phyloP scores from a whole-genome alignment of 2,888 invertebrate species.

The Sicus ferrugineus region DNA sequence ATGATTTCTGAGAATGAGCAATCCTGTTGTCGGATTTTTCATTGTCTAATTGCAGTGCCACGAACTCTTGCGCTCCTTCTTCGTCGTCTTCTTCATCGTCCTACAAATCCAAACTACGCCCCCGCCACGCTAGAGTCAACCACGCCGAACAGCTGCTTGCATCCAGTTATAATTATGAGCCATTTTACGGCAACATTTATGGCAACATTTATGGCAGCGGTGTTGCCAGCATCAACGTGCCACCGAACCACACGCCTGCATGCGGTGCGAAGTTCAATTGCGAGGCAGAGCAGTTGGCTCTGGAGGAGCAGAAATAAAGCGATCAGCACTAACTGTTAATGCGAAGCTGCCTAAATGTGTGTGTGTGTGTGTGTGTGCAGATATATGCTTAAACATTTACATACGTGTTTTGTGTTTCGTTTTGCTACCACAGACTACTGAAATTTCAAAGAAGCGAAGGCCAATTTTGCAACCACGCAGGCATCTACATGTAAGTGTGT shows the following conservation, averaged over 20 bases:
- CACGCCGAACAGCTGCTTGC: not conserved
- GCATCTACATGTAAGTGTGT: not conserved
- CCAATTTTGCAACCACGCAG: no score
- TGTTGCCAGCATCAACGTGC: constrained; percentile 8
- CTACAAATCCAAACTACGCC: no score
- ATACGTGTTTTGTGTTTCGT: no score
- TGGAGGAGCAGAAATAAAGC: not conserved
- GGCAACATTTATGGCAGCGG: no score
- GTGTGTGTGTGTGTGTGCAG: not conserved
- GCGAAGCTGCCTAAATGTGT: not conserved
- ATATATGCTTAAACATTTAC: no score
- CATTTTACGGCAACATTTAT: constrained; percentile 27
- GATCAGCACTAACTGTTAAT: no score
- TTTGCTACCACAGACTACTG: no score
- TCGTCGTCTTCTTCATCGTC: not conserved
- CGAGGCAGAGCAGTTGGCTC: not conserved
- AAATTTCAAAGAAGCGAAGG: no score
- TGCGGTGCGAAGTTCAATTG: not conserved
- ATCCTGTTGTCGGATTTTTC: no score
- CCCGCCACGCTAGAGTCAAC: not conserved
- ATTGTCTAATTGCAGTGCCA: no score
- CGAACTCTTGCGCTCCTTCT: no score
- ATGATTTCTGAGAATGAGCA: no score
- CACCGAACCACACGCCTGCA: not conserved
- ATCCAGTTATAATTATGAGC: constrained; percentile 28